These are phyloP conservation scores for Saccostrea glomerata DNA, from an alignment of 1,140 invertebrate species.

Conservation along the genomic window DNA sequence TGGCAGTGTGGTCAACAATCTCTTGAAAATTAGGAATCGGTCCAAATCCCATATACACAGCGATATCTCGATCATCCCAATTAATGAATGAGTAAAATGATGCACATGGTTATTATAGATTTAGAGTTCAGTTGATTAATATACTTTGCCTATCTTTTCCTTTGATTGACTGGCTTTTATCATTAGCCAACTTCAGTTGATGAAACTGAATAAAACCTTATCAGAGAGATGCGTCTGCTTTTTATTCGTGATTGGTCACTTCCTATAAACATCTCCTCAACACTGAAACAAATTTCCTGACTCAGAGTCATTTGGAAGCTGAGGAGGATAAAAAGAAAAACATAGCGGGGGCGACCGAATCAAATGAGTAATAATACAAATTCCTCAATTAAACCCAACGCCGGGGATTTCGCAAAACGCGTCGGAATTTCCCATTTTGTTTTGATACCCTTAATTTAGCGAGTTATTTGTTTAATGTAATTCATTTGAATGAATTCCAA, in stretches of 20 bases:
- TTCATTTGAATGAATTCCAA: constrained; percentile 34
- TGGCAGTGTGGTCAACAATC: too few relatives aligned
- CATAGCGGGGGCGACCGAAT: not conserved
- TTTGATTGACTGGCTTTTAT: not conserved
- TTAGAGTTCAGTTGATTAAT: too few relatives aligned
- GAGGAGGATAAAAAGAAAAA: not conserved
- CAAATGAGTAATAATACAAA: constrained; percentile 26
- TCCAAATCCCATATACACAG: too few relatives aligned
- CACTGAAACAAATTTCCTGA: not conserved
- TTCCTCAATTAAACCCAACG: constrained; percentile 9
- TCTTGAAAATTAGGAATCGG: too few relatives aligned
- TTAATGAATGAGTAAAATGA: too few relatives aligned
- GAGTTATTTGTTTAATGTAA: constrained; percentile 34
- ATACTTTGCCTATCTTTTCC: too few relatives aligned
- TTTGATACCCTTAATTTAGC: constrained; percentile 28
- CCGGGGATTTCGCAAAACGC: not conserved
- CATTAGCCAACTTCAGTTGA: not conserved
- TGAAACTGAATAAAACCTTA: not conserved
- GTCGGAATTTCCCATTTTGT: constrained; percentile 6
- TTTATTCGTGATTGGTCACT: constrained; percentile 17
- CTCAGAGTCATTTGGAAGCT: constrained; percentile 14
- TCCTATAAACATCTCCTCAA: not conserved
- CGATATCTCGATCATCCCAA: too few relatives aligned
- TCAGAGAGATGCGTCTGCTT: not conserved
- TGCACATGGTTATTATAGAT: too few relatives aligned